phyloP scores from a whole-genome alignment of 2,797 vertebrate species.

The Gallinago nigripennis region DNA sequence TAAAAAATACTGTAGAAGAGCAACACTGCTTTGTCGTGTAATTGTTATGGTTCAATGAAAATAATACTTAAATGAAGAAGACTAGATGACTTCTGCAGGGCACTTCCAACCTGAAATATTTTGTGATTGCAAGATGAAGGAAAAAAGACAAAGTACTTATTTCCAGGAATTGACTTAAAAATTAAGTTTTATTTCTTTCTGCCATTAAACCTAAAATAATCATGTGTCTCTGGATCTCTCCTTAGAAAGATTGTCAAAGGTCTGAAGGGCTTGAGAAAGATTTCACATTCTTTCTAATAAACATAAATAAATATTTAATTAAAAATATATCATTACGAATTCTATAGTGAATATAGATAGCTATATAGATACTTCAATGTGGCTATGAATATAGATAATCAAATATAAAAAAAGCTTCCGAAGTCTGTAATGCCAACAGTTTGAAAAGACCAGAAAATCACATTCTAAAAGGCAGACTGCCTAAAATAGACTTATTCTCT shows the following conservation, averaged over 20 bases:
- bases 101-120: neutral
- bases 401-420: neutral
- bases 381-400: neutral
- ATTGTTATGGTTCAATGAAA: neutral
- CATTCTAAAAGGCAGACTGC: neutral
- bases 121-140: neutral
- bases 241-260: neutral
- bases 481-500: neutral
- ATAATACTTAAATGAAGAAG: neutral
- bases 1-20: neutral
- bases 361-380: neutral
- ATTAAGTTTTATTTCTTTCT: neutral
- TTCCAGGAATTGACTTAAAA: neutral
- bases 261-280: neutral
- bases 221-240: neutral
- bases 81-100: neutral
- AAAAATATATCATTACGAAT: neutral
- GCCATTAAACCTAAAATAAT: neutral
- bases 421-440: neutral
- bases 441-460: neutral
- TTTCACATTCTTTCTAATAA: neutral
- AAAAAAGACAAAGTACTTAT: neutral
- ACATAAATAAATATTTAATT: neutral
- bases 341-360: neutral
- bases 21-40: neutral